phyloP scores from a whole-genome alignment of 2,888 invertebrate genomes.

The Maniola hyperantus region DNA sequence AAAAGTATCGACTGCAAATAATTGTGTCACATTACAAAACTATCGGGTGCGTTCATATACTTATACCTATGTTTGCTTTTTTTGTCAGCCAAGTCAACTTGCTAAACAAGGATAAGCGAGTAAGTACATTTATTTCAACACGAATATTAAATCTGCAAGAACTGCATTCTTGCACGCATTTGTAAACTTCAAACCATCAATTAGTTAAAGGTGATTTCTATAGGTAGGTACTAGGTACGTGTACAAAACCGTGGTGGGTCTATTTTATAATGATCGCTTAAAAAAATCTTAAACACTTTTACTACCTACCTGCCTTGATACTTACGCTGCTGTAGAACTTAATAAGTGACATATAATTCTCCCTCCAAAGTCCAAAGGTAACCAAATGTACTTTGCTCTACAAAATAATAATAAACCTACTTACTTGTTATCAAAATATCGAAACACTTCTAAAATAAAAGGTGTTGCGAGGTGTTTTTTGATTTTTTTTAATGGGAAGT shows the following conservation, averaged over 20 bases:
- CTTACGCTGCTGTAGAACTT: not conserved
- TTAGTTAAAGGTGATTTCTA: slow-evolving; percentile 49
- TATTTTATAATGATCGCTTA: not conserved
- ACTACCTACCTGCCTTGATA: not conserved
- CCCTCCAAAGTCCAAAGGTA: not conserved
- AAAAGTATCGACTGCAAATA: not conserved
- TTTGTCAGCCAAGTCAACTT: slow-evolving; percentile 20
- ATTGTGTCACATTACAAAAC: slow-evolving; percentile 22
- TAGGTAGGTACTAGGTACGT: no score
- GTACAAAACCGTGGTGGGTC: slow-evolving; percentile 13
- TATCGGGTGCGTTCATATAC: slow-evolving; percentile 2
- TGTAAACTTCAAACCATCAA: slow-evolving; percentile 62
- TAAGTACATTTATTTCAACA: slow-evolving; percentile 43
- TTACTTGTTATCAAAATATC: no score
- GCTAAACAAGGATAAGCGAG: slow-evolving; percentile 16
- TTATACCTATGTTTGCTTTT: slow-evolving; percentile 13
- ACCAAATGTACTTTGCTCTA: no score
- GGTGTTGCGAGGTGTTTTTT: no score
- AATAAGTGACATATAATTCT: not conserved
- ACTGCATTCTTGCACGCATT: slow-evolving; percentile 74
- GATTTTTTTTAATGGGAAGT: no score
- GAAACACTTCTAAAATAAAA: no score
- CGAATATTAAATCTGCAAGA: slow-evolving; percentile 67
- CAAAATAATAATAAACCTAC: no score
- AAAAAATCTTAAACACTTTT: not conserved